phyloP scores from a whole-genome alignment of 2,113 vertebrate genomes.

The Conger conger region DNA sequence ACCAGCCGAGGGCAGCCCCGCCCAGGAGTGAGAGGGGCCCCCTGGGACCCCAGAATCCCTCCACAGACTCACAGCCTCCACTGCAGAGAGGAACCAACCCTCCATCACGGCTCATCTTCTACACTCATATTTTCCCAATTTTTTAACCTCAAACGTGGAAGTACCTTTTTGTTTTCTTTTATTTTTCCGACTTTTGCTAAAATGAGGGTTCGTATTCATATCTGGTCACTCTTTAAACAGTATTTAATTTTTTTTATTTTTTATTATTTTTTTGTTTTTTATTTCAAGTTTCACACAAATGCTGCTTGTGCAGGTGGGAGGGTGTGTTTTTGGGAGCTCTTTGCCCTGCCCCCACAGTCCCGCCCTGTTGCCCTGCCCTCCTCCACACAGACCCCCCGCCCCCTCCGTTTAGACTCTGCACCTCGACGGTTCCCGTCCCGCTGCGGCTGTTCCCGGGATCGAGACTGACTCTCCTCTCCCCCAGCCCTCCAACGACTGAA shows the following conservation, averaged over 20 bases:
- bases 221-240: conserved; percentile 49
- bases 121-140: conserved; percentile 23
- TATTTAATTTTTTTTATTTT: conserved; percentile 60
- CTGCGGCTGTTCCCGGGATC: conserved; percentile 1
- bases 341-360: conserved; percentile 29
- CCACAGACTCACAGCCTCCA: conserved; percentile 37
- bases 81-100: conserved; percentile 33
- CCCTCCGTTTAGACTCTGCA: too few species aligned
- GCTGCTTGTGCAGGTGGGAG: conserved; percentile 58
- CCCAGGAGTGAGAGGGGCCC: conserved; percentile 54
- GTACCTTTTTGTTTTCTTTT: conserved; percentile 34
- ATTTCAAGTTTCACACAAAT: conserved; percentile 60
- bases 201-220: conserved; percentile 13
- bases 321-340: conserved; percentile 35
- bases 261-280: conserved; percentile 15
- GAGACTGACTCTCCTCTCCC: conserved; percentile 31
- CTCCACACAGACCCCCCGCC: conserved; percentile 10
- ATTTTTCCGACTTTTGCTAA: conserved; percentile 26
- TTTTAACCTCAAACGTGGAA: conserved; percentile 32
- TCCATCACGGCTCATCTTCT: not conserved
- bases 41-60: conserved; percentile 1
- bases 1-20: conserved; percentile 43
- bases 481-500: conserved; percentile 15
- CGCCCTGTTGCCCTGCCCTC: conserved; percentile 2
- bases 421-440: conserved; percentile 13